Percentiles rank a stretch among this genome's conserved stretches.
Evolutionary conservation across 2,113 vertebrate genomes (phyloP).

Genomic region (Puntigrus tetrazona): DNA sequence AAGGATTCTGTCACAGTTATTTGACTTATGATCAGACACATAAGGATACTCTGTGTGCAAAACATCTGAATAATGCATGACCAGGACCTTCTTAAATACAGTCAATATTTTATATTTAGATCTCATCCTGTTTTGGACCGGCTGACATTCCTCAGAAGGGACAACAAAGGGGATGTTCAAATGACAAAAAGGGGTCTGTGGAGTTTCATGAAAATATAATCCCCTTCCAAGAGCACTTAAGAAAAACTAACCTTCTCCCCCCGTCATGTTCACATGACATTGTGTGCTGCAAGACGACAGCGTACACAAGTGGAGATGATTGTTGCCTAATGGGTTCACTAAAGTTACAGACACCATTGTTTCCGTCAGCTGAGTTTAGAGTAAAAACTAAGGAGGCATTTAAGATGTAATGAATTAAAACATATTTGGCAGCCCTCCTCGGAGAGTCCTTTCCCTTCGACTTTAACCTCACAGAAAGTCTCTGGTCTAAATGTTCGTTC

Average conservation of each 20-base stretch:
- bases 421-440: neutral
- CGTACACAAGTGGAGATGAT: neutral
- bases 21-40: conserved; percentile 38
- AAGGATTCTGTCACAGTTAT: conserved; percentile 25
- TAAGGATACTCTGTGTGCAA: conserved; percentile 15
- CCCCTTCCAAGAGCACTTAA: neutral
- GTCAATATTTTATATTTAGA: conserved; percentile 13
- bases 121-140: neutral
- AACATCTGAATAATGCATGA: conserved; percentile 45
- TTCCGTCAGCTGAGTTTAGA: neutral
- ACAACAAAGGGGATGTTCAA: conserved; percentile 6
- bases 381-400: neutral
- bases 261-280: conserved; percentile 14
- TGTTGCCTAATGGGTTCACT: conserved; percentile 22
- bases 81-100: conserved; percentile 16
- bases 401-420: neutral
- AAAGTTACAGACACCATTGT: neutral
- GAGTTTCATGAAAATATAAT: conserved; percentile 29
- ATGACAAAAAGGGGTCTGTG: neutral
- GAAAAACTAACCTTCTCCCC: neutral
- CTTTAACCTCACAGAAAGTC: neutral
- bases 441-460: neutral
- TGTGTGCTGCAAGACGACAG: neutral
- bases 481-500: conserved; percentile 16
- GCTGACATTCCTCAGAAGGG: neutral